Percentiles rank a stretch among this genome's conserved stretches.
These are phyloP conservation scores for Germaria angustata DNA, from an alignment of 2,888 invertebrate genomes.

Conservation along the genomic window DNA sequence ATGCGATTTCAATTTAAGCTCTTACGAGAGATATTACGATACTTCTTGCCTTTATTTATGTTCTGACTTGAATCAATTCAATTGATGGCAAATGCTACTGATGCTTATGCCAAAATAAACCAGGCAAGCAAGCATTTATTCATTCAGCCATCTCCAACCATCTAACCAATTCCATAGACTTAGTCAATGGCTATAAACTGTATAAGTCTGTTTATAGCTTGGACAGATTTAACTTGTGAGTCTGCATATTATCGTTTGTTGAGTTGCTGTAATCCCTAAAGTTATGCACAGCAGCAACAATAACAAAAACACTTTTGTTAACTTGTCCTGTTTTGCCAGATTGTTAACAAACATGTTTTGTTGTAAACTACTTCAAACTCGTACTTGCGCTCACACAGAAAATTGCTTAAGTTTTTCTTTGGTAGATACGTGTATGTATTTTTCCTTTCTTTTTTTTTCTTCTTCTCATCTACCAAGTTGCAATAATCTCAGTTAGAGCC, in stretches of 20 bases:
- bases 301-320: constrained; percentile 49
- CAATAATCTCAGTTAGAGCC: constrained; percentile 26
- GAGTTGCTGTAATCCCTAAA: constrained; percentile 68
- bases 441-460: background rate
- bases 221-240: constrained; percentile 55
- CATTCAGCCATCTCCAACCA: background rate
- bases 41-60: background rate
- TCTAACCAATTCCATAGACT: background rate
- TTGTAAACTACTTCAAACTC: constrained; percentile 40
- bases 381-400: constrained; percentile 28
- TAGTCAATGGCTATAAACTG: background rate
- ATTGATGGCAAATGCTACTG: constrained; percentile 31
- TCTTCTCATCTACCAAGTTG: constrained; percentile 16
- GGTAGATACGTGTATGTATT: background rate
- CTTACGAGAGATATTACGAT: constrained; percentile 10
- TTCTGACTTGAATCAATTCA: constrained; percentile 11
- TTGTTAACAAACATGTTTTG: constrained; percentile 61
- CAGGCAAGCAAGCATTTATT: background rate
- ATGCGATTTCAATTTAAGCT: constrained; percentile 54
- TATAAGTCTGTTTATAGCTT: constrained; percentile 47
- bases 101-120: constrained; percentile 12
- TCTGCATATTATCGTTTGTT: constrained; percentile 66
- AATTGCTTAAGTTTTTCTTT: constrained; percentile 50
- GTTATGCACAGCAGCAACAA: constrained; percentile 61
- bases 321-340: constrained; percentile 55